Conservation (phyloP, 2,113 vertebrate species). For the Alethe castanea region DNA sequence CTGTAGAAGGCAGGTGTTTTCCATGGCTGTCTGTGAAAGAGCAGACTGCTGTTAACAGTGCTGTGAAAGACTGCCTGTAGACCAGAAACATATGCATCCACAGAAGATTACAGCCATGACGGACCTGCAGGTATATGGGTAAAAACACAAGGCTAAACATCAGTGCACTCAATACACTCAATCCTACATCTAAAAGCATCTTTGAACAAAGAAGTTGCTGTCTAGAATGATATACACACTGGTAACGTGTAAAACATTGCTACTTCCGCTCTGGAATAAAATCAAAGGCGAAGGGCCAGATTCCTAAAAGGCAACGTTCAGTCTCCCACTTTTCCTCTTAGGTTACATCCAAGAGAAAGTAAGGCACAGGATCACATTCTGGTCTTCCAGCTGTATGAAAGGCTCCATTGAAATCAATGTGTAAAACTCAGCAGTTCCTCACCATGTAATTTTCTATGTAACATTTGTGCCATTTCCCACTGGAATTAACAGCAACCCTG, state of each 20-base stretch:
- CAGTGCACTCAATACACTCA: background rate
- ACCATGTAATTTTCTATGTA: background rate
- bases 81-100: conserved; percentile 31
- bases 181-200: conserved; percentile 34
- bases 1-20: conserved; percentile 70
- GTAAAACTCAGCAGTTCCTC: conserved; percentile 18
- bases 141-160: conserved; percentile 9
- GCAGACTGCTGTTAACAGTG: conserved; percentile 30
- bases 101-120: conserved; percentile 17
- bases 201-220: conserved; percentile 49
- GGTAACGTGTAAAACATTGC: background rate
- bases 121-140: conserved; percentile 36
- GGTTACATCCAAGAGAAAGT: conserved; percentile 30
- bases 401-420: background rate
- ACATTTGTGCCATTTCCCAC: background rate
- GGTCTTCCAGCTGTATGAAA: background rate
- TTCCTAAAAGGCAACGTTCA: conserved; percentile 5
- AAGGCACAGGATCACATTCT: conserved; percentile 26
- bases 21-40: conserved; percentile 51
- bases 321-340: conserved; percentile 41
- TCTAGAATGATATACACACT: conserved; percentile 8
- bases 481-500: background rate
- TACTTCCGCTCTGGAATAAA: conserved; percentile 46
- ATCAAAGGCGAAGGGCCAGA: conserved; percentile 14
- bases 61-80: conserved; percentile 19